Evolutionary conservation across 1,140 invertebrate genomes (phyloP), one percentile per base, ranked within the genome.

Genomic region (Temnothorax nylanderi): DNA sequence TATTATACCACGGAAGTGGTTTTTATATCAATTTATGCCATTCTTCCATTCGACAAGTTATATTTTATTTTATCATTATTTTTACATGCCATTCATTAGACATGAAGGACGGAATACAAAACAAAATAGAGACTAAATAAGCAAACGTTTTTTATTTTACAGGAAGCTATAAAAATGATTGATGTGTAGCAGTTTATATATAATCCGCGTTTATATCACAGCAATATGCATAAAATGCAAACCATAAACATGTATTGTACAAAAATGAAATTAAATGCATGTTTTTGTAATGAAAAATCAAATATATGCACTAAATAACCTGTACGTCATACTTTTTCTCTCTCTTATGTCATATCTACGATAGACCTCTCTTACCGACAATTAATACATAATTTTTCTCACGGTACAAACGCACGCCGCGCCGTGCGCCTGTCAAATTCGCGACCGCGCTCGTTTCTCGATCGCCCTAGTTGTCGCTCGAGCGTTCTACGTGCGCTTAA

Each of bases 381-480:
- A 11, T 32, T 56, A 34, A 34, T 74, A 18, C 2, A 76, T 60
- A 41, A 58, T 65, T 37, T 44, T 65, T 51, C 44, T 65, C 56
- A n/a, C 11, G 18, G 8, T 18, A 62, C n/a, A n/a, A 49, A 77
- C 18, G 21, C 1, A 60, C 41, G 13, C 11, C 8, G 26, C 41
- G 13, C 11, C 8, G 26, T 26, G 26, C 6, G 47, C 49, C n/a
- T 41, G 47, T 54, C 13, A 69, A 69, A 71, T 81, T 78, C 16
- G 64, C 62, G 34, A 47, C 18, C 13, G n/a, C 5, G 3, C 21
- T 47, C 26, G 18, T 60, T 71, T 60, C 13, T 74, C 54, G 21
- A 74, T 60, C 54, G 80, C 26, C 26, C 80, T 18, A 74, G 67
- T 84, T 74, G 26, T 74, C 67, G 67, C n/a, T 44, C 58, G 49